Evolutionary conservation across 2,113 vertebrate genomes (phyloP), one percentile per base, ranked within the genome.

Genomic region (Anser cygnoides): DNA sequence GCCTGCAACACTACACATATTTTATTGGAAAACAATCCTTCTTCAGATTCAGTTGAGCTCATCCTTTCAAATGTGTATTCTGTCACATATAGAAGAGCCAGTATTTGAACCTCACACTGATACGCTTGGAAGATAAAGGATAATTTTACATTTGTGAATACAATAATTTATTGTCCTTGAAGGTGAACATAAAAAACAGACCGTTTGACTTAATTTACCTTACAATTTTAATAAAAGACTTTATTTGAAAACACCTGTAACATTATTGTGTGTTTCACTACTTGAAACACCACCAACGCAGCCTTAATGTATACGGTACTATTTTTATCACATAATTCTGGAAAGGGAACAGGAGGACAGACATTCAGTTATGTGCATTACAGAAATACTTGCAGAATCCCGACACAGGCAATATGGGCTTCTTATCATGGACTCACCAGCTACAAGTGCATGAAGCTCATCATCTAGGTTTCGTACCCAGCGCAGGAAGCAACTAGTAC

Each of bases 391-490:
- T 70, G 15, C 23, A 49, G 52, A 62, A 33, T n/a, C 35, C 11
- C 33, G 65, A 10, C 5, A 62, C 11, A 65, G 7, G 20, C 19
- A 54, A 49, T 2, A 67, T 7, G 58, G 39, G 39, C 31, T 70
- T 90, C 57, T 74, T 84, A 65, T 52, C 39, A 50, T 2, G 78
- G 71, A 87, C 97, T 97, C 98, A 99, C 99, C 99, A 68, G 99
- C 99, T 94, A 99, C 97, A 67, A 99, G 98, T 13, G 99, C 99
- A 57, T 99, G 99, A n/a, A 99, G 98, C 82, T 99, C 99, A 94
- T 99, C 99, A 29, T 99, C 99, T 29, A 99, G 97, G 95, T 99
- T 99, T 92, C 99, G 98, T 89, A 99, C 84, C 99, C 99, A 99
- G 50, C 99, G 98, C 78, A 99, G 95, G 92, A 99, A 98, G 95